Base-by-base conservation (phyloP, 2,113 vertebrate species). In the Bagarius yarrelli region DNA sequence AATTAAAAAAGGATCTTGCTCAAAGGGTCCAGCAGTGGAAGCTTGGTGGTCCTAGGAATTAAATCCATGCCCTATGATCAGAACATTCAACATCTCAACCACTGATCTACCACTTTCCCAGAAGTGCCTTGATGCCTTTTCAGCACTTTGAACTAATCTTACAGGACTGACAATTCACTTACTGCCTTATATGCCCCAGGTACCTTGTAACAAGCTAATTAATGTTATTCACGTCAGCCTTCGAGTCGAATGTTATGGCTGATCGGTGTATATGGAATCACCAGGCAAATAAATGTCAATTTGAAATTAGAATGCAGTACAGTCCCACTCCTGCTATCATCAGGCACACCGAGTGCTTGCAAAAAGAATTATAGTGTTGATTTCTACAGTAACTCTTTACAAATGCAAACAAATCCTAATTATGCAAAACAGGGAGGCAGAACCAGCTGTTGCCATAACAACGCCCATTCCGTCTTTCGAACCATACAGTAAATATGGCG, bases 321-420 rank as follows among this genome's bases (percentile, higher is more conserved):
- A 76, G 55, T 72, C 25, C 44, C 30, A 44, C 40, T 59, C 36
- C 25, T 47, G 44, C 44, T 63, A 61, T 80, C 57, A 61, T 30
- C 19, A 80, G 57, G 15, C 44, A n/a, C 19, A 44, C 40, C 36
- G 21, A 30, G 79, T 61, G 44, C 79, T 36, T 25, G 57, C 21
- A 50, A 53, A n/a, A 34, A 53, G 63, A 76, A 81, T 81, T 52
- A 81, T 50, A 69, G 69, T 64, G 53, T 36, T 47, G 63, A 81
- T 76, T 76, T 81, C 36, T 76, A 57, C 76, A 69, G 76, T 81
- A 81, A 67, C 60, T 66, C 80, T 76, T 81, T 67, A 66, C 80
- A 69, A 81, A 81, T 81, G 80, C 80, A 81, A 81, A 81, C 80
- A 81, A 53, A 73, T 78, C 69, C 67, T 81, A 63, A 81, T 81